Base-by-base conservation (phyloP, 2,888 invertebrate genomes). In the Acrocyrtus sp. region DNA sequence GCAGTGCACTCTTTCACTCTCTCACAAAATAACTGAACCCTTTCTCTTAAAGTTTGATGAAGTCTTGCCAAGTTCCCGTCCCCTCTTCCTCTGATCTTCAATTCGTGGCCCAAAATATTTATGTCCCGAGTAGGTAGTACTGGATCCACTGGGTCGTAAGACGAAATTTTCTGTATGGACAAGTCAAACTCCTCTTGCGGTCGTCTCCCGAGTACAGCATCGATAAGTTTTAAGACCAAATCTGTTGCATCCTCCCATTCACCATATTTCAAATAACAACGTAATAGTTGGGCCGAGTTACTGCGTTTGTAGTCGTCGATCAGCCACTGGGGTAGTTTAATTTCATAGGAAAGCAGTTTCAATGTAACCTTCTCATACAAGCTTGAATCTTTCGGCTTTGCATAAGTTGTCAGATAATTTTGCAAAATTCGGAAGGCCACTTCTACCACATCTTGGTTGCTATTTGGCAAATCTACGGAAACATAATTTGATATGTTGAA, bases 231-330 rank as follows among this genome's bases (percentile, higher is more conserved):
- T 2, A 74, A 8, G 2, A 76, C 61, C n/a, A 81, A 47, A 21
- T 73, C 56, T 1, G 76, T 74, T 3, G 76, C 80, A 45, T 79
- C 77, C 29, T 79, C 77, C 78, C 78, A 81, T 12, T 63, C 74
- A 8, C 79, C 80, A 56, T 72, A 81, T 4, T 62, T 61, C 51
- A 78, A 56, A 51, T 72, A 80, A 48, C 80, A 81, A n/a, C 65
- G 56, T 10, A 81, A 67, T 3, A 81, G 51, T 60, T 81, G 75
- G 17, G 72, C 29, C 1, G 45, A 43, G 47, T 81, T 80, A 8
- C 77, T 65, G 54, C 75, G 77, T 75, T 80, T 79, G 66, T 79
- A 81, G 22, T 79, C 78, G 12, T 78, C 78, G 1, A 79, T 29
- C 0, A 81, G 65, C 81, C 81, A 81, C 41, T 76, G 75, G 0